Conservation (phyloP, 2,797 vertebrate genomes). For the Cuculus canorus region DNA sequence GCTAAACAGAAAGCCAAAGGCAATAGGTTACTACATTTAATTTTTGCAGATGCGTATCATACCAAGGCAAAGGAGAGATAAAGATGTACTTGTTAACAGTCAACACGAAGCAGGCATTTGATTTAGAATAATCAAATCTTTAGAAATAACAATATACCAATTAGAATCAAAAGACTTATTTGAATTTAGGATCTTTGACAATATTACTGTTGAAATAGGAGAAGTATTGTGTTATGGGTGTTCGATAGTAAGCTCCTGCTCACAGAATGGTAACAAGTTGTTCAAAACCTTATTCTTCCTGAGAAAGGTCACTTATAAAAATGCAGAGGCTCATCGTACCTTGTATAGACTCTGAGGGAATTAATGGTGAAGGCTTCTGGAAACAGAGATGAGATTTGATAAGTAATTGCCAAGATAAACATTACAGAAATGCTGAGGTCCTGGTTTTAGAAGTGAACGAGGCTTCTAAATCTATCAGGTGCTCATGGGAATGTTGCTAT, state of each 20-base stretch:
- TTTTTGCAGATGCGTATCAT: not conserved
- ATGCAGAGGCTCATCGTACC: not conserved
- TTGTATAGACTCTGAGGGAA: not conserved
- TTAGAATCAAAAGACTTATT: not conserved
- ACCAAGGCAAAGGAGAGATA: not conserved
- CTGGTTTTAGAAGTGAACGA: constrained; percentile 11
- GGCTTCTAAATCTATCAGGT: not conserved
- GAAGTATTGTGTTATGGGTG: not conserved
- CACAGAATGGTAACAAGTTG: not conserved
- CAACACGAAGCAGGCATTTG: not conserved
- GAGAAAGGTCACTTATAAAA: not conserved
- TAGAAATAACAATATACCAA: not conserved
- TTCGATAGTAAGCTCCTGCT: not conserved
- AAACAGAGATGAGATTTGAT: constrained; percentile 35
- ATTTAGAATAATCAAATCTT: not conserved
- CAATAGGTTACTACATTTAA: not conserved
- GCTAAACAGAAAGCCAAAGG: not conserved
- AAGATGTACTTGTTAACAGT: not conserved
- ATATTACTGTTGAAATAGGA: not conserved
- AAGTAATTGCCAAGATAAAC: constrained; percentile 37
- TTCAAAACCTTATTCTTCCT: not conserved
- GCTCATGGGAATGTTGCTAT: not conserved
- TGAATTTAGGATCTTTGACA: not conserved
- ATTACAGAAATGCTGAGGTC: constrained; percentile 31
- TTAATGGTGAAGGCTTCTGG: constrained; percentile 18